Conservation (phyloP, 2,888 invertebrate genomes). For the Sphaerophoria taeniata region DNA sequence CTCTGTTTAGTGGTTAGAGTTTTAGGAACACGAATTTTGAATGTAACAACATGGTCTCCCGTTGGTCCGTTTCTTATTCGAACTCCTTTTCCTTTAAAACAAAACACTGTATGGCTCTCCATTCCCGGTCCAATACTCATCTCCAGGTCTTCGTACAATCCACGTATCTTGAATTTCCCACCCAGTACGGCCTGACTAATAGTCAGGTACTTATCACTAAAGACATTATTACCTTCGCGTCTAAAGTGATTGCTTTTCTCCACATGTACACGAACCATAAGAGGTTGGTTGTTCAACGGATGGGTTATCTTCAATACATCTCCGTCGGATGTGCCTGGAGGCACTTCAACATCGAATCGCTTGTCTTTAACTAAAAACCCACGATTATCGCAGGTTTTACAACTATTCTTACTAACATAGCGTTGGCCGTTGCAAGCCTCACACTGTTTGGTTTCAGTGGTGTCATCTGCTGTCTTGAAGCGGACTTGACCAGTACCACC, state of each 20-base stretch:
- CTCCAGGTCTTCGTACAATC: conserved; percentile 79
- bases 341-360: conserved; percentile 77
- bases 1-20: conserved; percentile 80
- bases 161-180: conserved; percentile 78
- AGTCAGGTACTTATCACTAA: conserved; percentile 78
- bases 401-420: conserved; percentile 78
- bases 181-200: conserved; percentile 80
- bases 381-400: conserved; percentile 79
- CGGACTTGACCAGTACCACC: conserved; percentile 79
- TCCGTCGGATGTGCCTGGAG: conserved; percentile 78
- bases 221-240: conserved; percentile 79
- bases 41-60: conserved; percentile 79
- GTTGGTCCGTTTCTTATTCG: conserved; percentile 71
- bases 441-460: conserved; percentile 76
- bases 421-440: conserved; percentile 79
- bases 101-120: conserved; percentile 78
- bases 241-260: conserved; percentile 78
- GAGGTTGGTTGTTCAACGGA: conserved; percentile 78
- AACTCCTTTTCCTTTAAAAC: conserved; percentile 79
- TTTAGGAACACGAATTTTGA: conserved; percentile 80
- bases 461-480: conserved; percentile 77
- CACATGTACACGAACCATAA: conserved; percentile 78
- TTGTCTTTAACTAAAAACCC: conserved; percentile 77
- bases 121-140: conserved; percentile 79
- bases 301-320: conserved; percentile 78